Percentiles rank a stretch among this genome's conserved stretches.
phyloP scores from a whole-genome alignment of 2,113 vertebrate species.

The Solea solea region DNA sequence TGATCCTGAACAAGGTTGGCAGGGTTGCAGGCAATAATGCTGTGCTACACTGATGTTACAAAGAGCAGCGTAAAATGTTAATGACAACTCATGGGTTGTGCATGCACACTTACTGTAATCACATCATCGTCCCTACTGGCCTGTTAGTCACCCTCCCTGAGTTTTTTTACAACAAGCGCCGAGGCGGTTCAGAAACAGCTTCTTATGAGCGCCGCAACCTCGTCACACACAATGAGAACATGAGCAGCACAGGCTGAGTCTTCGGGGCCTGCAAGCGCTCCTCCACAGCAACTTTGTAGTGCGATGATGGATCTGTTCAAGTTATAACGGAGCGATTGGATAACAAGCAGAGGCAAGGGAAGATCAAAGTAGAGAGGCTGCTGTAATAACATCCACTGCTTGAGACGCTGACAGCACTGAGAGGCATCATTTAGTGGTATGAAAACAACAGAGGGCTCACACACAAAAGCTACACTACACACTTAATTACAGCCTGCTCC shows the following conservation, averaged over 20 bases:
- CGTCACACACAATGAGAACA: constrained; percentile 16
- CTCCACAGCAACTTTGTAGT: constrained; percentile 16
- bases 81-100: constrained; percentile 57
- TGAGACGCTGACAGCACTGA: constrained; percentile 53
- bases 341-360: constrained; percentile 56
- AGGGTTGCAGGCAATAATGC: constrained; percentile 46
- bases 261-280: constrained; percentile 16
- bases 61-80: constrained; percentile 66
- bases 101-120: constrained; percentile 57
- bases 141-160: constrained; percentile 27
- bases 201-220: constrained; percentile 9
- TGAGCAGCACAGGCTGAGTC: constrained; percentile 6
- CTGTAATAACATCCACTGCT: constrained; percentile 50
- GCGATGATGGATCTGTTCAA: constrained; percentile 42
- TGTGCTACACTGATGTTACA: constrained; percentile 47
- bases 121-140: constrained; percentile 44
- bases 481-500: constrained; percentile 4
- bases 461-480: constrained; percentile 37
- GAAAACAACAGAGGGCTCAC: constrained; percentile 52
- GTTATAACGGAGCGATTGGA: constrained; percentile 54
- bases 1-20: constrained; percentile 61
- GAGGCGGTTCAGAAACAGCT: constrained; percentile 12
- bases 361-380: constrained; percentile 55
- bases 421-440: constrained; percentile 66
- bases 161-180: neutral